Conservation (phyloP, 2,797 vertebrate species). For the Muraenolepis orangiensis region DNA sequence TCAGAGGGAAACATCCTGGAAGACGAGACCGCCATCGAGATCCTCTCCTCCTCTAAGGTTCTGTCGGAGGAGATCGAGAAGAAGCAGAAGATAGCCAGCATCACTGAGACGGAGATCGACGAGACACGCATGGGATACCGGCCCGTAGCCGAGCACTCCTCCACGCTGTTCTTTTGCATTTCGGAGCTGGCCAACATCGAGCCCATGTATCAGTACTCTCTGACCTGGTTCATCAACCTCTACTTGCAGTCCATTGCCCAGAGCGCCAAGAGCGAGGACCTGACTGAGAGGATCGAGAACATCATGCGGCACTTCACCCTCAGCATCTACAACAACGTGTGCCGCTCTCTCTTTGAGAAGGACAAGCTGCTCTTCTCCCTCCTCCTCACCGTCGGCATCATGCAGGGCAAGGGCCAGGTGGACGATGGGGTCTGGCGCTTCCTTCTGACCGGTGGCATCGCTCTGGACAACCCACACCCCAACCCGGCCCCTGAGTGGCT, state of each 20-base stretch:
- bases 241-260: slow-evolving; percentile 82
- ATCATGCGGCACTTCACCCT: slow-evolving; percentile 84
- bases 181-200: slow-evolving; percentile 91
- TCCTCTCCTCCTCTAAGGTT: slow-evolving; percentile 89
- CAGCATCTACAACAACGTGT: slow-evolving; percentile 89
- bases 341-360: slow-evolving; percentile 93
- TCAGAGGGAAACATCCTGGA: slow-evolving; percentile 92
- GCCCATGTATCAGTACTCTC: slow-evolving; percentile 94
- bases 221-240: slow-evolving; percentile 89
- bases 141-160: slow-evolving; percentile 86
- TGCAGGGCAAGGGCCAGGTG: slow-evolving; percentile 80
- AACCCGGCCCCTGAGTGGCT: slow-evolving; percentile 89
- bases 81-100: slow-evolving; percentile 83
- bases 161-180: slow-evolving; percentile 90
- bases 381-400: slow-evolving; percentile 84
- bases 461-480: slow-evolving; percentile 83
- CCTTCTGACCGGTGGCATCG: slow-evolving; percentile 86
- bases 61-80: slow-evolving; percentile 88
- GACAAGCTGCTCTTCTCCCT: slow-evolving; percentile 93
- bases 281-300: slow-evolving; percentile 75
- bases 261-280: slow-evolving; percentile 77
- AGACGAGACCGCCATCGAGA: slow-evolving; percentile 85
- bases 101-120: slow-evolving; percentile 88
- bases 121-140: slow-evolving; percentile 88
- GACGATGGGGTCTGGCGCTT: slow-evolving; percentile 84